Evolutionary conservation across 2,113 vertebrate species (phyloP), one percentile per base, ranked within the genome.

Genomic region (Chionodraco myersi): DNA sequence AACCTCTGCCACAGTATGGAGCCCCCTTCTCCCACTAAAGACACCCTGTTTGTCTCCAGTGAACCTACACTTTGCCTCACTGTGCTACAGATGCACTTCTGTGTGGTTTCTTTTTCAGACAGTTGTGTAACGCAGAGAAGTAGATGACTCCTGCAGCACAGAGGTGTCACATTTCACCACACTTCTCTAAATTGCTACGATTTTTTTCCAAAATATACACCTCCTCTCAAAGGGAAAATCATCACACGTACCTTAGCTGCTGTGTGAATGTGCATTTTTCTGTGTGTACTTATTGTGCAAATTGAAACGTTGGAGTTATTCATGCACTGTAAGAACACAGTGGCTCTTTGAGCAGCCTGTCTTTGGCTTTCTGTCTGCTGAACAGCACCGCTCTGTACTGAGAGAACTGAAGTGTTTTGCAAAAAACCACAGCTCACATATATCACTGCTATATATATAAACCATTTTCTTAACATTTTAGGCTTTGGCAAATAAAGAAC

Each of bases 351-450:
- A 93, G 74, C 45, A 59, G 62, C 58, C 53, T 63, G 72, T 68
- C 57, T 79, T 86, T 78, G 72, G 68, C 77, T 71, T 69, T 23
- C 72, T 73, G 80, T 77, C 78, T 66, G 80, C 65, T 78, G 65
- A 89, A 91, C 90, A 92, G 89, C 69, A 8, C 52, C 58, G 65
- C 82, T 92, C 78, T 94, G 83, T 93, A 47, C 83, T 79, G 62
- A 18, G 15, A 53, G 61, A 85, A 53, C 30, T 69, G 13, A 88
- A 65, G 79, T 91, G 76, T 88, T 89, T 58, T 56, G 71, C 48
- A 75, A 80, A 87, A 60, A 86, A 66, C 67, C 63, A 14, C 49
- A 41, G 67, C 72, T 85, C 56, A 72, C 80, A 84, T 77, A 70
- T 23, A 74, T 76, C 11, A 72, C 62, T 57, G 26, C 44, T 56